Evolutionary conservation across 2,113 vertebrate species (phyloP).

Genomic region (Steatornis caripensis): DNA sequence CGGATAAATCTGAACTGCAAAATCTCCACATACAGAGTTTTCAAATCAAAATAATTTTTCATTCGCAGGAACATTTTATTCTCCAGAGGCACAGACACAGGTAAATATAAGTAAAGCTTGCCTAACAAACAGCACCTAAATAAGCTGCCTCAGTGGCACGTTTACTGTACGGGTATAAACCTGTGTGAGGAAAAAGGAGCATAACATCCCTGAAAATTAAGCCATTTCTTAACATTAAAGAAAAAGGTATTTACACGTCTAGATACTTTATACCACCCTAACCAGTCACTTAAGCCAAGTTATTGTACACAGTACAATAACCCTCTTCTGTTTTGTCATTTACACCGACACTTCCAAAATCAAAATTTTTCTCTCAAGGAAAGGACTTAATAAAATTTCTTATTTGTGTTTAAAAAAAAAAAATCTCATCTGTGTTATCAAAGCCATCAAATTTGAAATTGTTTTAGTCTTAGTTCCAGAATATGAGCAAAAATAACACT

Average conservation of each 20-base stretch:
- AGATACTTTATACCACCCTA: neutral
- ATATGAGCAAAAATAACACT: neutral
- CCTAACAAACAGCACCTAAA: neutral
- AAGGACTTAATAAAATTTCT: neutral
- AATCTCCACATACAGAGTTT: neutral
- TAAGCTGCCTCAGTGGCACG: neutral
- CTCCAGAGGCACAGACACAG: neutral
- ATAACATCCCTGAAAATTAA: neutral
- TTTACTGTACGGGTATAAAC: neutral
- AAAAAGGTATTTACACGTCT: rapidly evolving
- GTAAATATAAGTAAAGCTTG: neutral
- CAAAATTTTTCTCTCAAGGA: neutral
- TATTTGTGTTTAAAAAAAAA: neutral
- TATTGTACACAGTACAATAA: neutral
- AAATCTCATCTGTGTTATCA: neutral
- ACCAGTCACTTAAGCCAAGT: neutral
- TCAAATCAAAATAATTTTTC: neutral
- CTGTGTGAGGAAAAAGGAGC: neutral
- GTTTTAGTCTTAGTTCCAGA: neutral
- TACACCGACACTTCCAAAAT: neutral
- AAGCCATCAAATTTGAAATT: neutral
- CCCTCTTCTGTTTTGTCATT: neutral
- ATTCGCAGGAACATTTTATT: rapidly evolving
- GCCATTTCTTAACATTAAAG: neutral
- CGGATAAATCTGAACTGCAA: neutral